Conservation (phyloP, 2,797 vertebrate species). For the Orestias chungarensis region DNA sequence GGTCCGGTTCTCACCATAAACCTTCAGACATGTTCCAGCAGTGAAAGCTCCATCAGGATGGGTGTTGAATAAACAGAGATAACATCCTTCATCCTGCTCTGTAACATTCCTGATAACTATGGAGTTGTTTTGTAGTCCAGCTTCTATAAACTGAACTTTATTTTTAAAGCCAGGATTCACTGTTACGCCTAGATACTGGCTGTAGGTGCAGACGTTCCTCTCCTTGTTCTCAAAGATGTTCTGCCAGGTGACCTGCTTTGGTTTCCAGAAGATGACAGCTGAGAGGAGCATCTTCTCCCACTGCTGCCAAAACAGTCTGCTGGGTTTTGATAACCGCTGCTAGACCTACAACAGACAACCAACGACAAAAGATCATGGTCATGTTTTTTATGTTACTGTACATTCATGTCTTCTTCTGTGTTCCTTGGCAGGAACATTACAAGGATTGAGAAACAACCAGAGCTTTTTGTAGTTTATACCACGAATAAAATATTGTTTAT, state of each 20-base stretch:
- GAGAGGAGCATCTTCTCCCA: slow-evolving; percentile 16
- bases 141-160: not conserved
- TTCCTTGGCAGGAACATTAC: too few species aligned
- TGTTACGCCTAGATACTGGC: not conserved
- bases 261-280: slow-evolving; percentile 27
- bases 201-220: not conserved
- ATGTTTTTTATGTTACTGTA: too few species aligned
- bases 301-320: not conserved
- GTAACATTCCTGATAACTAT: slow-evolving; percentile 5
- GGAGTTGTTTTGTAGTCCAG: not conserved
- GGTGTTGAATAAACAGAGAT: not conserved
- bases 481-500: too few species aligned
- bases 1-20: too few species aligned
- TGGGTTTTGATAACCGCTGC: slow-evolving; percentile 15
- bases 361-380: too few species aligned
- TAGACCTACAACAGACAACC: slow-evolving; percentile 34
- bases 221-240: not conserved
- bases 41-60: not conserved
- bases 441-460: too few species aligned
- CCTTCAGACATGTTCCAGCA: not conserved
- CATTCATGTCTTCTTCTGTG: too few species aligned
- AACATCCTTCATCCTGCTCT: slow-evolving; percentile 19
- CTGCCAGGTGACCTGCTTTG: slow-evolving; percentile 7
- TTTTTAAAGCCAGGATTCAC: not conserved
- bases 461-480: too few species aligned